Conservation (phyloP, 2,888 invertebrate genomes). For the Heteromyza rotundicornis region DNA sequence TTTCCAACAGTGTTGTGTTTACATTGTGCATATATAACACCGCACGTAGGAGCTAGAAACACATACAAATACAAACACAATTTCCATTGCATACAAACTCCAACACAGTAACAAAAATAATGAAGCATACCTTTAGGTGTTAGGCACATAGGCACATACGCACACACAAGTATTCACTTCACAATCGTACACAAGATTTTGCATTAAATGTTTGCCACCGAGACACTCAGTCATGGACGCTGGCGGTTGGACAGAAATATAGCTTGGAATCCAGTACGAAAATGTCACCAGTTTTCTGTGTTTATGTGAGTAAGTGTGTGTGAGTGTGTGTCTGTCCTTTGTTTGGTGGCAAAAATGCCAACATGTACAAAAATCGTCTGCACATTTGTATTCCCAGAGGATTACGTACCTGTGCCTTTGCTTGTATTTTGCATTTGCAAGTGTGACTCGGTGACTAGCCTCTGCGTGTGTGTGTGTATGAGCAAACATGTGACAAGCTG, state of each 20-base stretch:
- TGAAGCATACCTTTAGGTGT: constrained; percentile 47
- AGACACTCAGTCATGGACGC: background rate
- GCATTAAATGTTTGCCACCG: background rate
- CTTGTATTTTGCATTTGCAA: constrained; percentile 32
- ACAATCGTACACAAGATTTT: background rate
- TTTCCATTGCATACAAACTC: too few relatives aligned
- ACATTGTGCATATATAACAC: too few relatives aligned
- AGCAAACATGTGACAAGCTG: constrained; percentile 20
- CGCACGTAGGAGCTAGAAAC: too few relatives aligned
- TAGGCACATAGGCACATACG: constrained; percentile 34
- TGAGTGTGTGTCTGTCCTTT: background rate
- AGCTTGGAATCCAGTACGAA: too few relatives aligned
- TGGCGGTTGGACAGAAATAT: background rate
- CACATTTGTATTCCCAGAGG: constrained; percentile 38
- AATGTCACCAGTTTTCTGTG: too few relatives aligned
- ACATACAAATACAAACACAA: too few relatives aligned
- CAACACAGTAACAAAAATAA: too few relatives aligned
- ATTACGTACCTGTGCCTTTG: constrained; percentile 46
- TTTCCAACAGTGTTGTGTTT: too few relatives aligned
- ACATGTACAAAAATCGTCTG: constrained; percentile 10
- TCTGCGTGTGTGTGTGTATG: constrained; percentile 2
- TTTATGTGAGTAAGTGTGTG: too few relatives aligned
- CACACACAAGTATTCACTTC: background rate
- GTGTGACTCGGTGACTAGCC: background rate
- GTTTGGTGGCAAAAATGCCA: background rate